Conservation (phyloP, 2,797 vertebrate species). For the Chiroxiphia lanceolata region DNA sequence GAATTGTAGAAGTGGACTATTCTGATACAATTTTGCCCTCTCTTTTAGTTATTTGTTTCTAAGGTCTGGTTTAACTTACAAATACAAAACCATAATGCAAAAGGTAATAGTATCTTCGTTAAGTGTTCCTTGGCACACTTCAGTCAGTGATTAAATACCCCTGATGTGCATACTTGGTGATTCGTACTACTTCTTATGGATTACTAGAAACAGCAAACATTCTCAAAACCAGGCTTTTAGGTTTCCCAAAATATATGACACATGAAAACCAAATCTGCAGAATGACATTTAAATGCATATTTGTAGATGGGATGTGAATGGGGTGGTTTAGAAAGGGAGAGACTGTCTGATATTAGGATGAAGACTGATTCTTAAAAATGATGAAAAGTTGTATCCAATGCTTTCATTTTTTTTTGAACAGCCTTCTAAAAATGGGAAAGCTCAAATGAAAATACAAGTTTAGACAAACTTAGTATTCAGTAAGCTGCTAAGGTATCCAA, state of each 20-base stretch:
- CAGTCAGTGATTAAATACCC: constrained; percentile 47
- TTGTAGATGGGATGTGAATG: neutral
- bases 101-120: constrained; percentile 6
- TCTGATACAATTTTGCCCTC: neutral
- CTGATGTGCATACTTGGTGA: neutral
- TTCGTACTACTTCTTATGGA: constrained; percentile 31
- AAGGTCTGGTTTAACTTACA: neutral
- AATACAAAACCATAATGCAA: neutral
- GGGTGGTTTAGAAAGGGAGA: constrained; percentile 2
- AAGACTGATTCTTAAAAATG: constrained; percentile 16
- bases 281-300: neutral
- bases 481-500: constrained; percentile 28
- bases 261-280: constrained; percentile 45
- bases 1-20: neutral
- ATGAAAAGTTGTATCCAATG: constrained; percentile 20
- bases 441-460: constrained; percentile 50
- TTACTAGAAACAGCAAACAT: constrained; percentile 44
- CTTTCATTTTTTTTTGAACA: constrained; percentile 42
- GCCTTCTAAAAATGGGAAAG: constrained; percentile 50
- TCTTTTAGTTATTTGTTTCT: neutral
- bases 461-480: constrained; percentile 49
- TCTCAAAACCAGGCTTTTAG: constrained; percentile 28
- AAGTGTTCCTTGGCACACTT: constrained; percentile 42
- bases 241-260: constrained; percentile 4
- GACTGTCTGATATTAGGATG: neutral